Evolutionary conservation across 2,888 invertebrate genomes (phyloP).

Genomic region (Chrysina gloriosa): DNA sequence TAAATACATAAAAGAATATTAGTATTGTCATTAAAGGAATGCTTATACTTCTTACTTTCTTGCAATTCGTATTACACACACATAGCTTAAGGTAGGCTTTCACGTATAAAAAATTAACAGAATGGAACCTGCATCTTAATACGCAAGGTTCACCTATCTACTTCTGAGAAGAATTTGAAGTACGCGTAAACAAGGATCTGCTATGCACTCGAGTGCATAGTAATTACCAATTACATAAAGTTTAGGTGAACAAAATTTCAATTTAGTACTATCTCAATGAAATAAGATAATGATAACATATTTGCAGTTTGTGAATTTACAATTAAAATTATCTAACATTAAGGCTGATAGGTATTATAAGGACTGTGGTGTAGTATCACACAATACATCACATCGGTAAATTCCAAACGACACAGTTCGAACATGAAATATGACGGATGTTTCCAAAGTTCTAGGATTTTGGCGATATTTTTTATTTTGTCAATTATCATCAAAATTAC

Average conservation of each 20-base stretch:
- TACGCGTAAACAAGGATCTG: not conserved
- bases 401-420: too few species aligned
- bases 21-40: not conserved
- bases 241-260: not conserved
- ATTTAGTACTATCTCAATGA: not conserved
- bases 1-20: not conserved
- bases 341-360: too few species aligned
- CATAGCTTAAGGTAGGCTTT: not conserved
- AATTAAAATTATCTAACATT: too few species aligned
- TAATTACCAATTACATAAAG: slow-evolving; percentile 16
- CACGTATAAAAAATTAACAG: not conserved
- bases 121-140: not conserved
- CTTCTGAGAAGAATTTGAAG: slow-evolving; percentile 5
- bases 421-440: too few species aligned
- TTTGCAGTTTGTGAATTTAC: too few species aligned
- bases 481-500: too few species aligned
- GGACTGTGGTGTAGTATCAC: too few species aligned
- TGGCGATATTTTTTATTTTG: too few species aligned
- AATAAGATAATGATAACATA: too few species aligned
- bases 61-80: not conserved
- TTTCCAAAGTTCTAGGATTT: too few species aligned
- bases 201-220: slow-evolving; percentile 14
- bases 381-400: too few species aligned
- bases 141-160: slow-evolving; percentile 7
- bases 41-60: not conserved